A percentile compares a stretch with the other conserved stretches of the same genome.
Conservation (phyloP, 2,888 invertebrate species). For the Caenorhabditis uteleia region DNA sequence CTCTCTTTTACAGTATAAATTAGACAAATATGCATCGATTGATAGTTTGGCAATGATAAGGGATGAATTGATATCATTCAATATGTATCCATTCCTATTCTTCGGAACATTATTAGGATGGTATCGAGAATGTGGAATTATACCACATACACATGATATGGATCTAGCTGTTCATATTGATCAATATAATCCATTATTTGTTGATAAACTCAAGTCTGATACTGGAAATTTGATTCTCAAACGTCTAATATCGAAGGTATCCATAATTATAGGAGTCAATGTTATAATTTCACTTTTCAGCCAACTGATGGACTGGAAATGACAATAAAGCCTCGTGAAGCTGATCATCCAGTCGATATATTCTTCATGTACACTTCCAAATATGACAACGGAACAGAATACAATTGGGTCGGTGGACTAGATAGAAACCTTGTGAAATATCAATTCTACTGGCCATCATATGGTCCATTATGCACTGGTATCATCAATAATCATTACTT, state of each 20-base stretch:
- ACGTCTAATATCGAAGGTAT: no score
- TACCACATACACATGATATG: slow-evolving; percentile 23
- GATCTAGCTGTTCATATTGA: slow-evolving; percentile 20
- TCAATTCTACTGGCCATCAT: no score
- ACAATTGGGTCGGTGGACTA: slow-evolving; percentile 21
- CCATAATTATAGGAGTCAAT: no score
- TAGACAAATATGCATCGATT: not conserved
- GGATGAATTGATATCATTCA: slow-evolving; percentile 8
- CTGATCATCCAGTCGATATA: slow-evolving; percentile 10
- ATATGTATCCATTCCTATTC: slow-evolving; percentile 23
- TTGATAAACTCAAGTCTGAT: not conserved
- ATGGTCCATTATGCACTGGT: no score
- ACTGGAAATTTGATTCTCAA: no score
- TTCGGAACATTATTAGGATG: slow-evolving; percentile 23
- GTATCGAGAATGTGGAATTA: slow-evolving; percentile 30
- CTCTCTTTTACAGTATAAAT: not conserved
- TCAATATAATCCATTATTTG: slow-evolving; percentile 16
- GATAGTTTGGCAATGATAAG: slow-evolving; percentile 1
- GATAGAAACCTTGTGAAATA: slow-evolving; percentile 7
- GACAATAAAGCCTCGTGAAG: no score
- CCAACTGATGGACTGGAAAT: no score
- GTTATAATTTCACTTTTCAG: no score
- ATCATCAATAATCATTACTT: no score
- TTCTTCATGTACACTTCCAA: slow-evolving; percentile 19
- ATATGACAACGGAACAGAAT: not conserved